Evolutionary conservation across 2,797 vertebrate genomes (phyloP), one percentile per base, ranked within the genome.

Genomic region (Danionella dracula): DNA sequence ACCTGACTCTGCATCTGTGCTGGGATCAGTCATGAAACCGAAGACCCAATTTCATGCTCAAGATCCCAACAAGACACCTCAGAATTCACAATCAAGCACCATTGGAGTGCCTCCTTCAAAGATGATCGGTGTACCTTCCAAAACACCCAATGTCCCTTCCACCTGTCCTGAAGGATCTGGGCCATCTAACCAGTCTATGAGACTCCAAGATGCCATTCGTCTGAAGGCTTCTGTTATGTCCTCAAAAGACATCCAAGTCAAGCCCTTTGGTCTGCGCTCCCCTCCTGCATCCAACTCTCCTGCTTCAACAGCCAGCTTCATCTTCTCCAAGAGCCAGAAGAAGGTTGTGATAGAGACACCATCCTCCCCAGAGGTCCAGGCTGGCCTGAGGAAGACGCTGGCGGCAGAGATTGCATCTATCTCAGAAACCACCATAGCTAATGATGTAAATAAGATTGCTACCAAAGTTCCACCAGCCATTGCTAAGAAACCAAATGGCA

Each of bases 241-340:
- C 12, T 59, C 79, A 1, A 74, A 59, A 0, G 84, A 88, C 1
- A 72, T 62, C 21, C 68, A 82, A 12, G 19, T 46, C 0, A 76
- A 86, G 48, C 83, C 70, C 13, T 77, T 87, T 48, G 82, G 82
- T 60, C 12, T 85, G 51, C 78, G 76, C 15, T 79, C 86, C 0
- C 84, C 84, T 12, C 69, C 68, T 1, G 81, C 83, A 8, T 76
- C 59, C 40, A 92, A 84, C 65, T 94, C 95, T 0, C 86, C 94
- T 0, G 87, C 92, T 53, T 92, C 89, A 59, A 95, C 87, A 0
- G 96, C 96, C 73, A 99, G 93, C 82, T 98, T 99, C 72, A 92
- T 98, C 81, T 98, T 98, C 50, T 90, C 95, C 67, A 97, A 93
- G 82, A 93, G 88, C 82, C 79, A 90, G 65, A 93, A 84, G 79